These are phyloP conservation scores for Caenorhabditis zanzibari DNA, from an alignment of 2,888 invertebrate genomes.

Conservation along the genomic window DNA sequence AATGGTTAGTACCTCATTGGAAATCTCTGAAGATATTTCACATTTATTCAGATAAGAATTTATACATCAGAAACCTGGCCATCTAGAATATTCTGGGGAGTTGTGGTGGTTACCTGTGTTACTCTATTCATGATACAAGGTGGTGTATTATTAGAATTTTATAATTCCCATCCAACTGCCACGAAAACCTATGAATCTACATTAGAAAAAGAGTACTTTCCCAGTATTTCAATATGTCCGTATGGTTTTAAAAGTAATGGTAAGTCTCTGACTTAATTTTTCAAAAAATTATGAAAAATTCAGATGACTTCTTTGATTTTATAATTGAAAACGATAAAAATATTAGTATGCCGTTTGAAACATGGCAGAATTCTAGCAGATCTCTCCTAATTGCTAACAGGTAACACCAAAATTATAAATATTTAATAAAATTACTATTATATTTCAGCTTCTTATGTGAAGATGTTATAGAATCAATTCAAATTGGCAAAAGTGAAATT, in stretches of 20 bases:
- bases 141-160: conserved; percentile 66
- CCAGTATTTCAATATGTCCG: conserved; percentile 66
- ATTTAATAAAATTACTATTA: background rate
- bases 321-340: conserved; percentile 11
- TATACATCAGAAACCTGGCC: conserved; percentile 79
- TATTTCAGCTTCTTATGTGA: conserved; percentile 50
- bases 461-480: conserved; percentile 44
- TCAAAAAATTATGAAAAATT: background rate
- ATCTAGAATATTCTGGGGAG: conserved; percentile 77
- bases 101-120: conserved; percentile 75
- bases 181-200: conserved; percentile 44
- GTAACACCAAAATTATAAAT: background rate
- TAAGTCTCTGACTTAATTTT: background rate
- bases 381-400: conserved; percentile 5
- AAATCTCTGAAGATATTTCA: no score
- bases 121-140: conserved; percentile 77
- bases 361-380: conserved; percentile 11
- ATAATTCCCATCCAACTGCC: conserved; percentile 68
- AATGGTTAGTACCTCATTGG: conserved; percentile 73
- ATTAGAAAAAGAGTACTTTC: conserved; percentile 30
- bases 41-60: conserved; percentile 68
- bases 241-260: conserved; percentile 42
- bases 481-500: background rate
- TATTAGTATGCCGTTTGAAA: background rate
- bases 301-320: conserved; percentile 21